These are phyloP conservation scores for Montipora efflorescens DNA, from an alignment of 64 coral and sea anemone species.

Conservation along the genomic window DNA sequence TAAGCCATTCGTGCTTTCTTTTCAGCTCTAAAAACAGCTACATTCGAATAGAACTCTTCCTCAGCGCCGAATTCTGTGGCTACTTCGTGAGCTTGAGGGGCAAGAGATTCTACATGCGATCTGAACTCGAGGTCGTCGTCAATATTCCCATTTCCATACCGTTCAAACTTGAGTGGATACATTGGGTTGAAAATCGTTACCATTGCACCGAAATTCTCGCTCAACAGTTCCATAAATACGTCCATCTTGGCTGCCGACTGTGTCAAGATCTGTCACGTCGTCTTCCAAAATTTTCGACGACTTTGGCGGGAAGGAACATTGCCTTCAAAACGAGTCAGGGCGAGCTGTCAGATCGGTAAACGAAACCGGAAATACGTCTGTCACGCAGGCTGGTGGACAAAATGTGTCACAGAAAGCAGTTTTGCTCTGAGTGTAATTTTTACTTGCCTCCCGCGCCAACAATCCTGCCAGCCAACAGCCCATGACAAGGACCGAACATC, in stretches of 20 bases:
- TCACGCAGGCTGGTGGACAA: too few relatives aligned
- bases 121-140: slow-evolving; percentile 71
- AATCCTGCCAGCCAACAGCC: too few relatives aligned
- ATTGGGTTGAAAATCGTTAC: slow-evolving; percentile 80
- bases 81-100: slow-evolving; percentile 25
- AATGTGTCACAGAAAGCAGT: too few relatives aligned
- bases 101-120: slow-evolving; percentile 36
- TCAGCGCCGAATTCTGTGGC: slow-evolving; percentile 48
- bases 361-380: too few relatives aligned
- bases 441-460: too few relatives aligned
- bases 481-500: too few relatives aligned
- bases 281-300: not conserved
- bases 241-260: slow-evolving; percentile 37
- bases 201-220: slow-evolving; percentile 60
- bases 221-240: slow-evolving; percentile 31
- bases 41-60: slow-evolving; percentile 38
- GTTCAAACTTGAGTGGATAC: slow-evolving; percentile 87
- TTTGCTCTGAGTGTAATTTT: too few relatives aligned
- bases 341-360: too few relatives aligned
- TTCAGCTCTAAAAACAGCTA: slow-evolving; percentile 72
- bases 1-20: slow-evolving; percentile 77
- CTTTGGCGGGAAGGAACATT: slow-evolving; percentile 59
- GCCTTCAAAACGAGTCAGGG: slow-evolving; percentile 31
- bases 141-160: slow-evolving; percentile 67
- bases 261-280: not conserved